Conservation (phyloP, 92 coral and sea anemone species). For the Blastomussa wellsi region DNA sequence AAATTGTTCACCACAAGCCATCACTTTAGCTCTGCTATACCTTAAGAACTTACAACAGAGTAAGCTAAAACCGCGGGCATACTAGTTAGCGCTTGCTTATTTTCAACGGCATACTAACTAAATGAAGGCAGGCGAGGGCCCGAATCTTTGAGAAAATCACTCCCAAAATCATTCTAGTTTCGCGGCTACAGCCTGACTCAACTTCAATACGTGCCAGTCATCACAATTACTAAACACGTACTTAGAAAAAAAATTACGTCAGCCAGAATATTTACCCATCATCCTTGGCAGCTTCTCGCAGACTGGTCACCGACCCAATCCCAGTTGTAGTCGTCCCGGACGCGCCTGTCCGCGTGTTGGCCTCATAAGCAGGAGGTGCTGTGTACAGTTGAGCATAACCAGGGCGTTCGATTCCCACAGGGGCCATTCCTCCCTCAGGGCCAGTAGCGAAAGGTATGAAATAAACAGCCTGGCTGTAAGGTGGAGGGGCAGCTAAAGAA, state of each 20-base stretch:
- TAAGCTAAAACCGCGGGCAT: neutral
- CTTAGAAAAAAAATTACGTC: neutral
- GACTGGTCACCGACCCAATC: conserved; percentile 79
- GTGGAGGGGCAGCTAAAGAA: conserved; percentile 71
- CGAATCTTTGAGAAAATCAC: neutral
- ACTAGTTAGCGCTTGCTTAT: neutral
- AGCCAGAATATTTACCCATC: conserved; percentile 35
- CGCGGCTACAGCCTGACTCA: neutral
- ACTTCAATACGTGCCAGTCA: no score
- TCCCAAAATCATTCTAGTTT: neutral
- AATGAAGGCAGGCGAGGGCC: no score
- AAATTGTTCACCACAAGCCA: no score
- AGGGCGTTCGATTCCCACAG: conserved; percentile 18
- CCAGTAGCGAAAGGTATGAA: conserved; percentile 51
- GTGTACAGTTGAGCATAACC: conserved; percentile 63
- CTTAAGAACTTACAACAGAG: no score
- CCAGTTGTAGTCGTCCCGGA: conserved; percentile 61
- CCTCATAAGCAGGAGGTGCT: conserved; percentile 75
- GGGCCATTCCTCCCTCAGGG: conserved; percentile 27
- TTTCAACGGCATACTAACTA: neutral
- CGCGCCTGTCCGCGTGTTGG: conserved; percentile 14
- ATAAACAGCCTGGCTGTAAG: conserved; percentile 65
- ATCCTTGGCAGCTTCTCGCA: conserved; percentile 61
- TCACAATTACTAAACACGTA: no score
- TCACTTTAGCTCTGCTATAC: no score